Evolutionary conservation across 2,113 vertebrate genomes (phyloP).

Genomic region (Pachyramphus minor): DNA sequence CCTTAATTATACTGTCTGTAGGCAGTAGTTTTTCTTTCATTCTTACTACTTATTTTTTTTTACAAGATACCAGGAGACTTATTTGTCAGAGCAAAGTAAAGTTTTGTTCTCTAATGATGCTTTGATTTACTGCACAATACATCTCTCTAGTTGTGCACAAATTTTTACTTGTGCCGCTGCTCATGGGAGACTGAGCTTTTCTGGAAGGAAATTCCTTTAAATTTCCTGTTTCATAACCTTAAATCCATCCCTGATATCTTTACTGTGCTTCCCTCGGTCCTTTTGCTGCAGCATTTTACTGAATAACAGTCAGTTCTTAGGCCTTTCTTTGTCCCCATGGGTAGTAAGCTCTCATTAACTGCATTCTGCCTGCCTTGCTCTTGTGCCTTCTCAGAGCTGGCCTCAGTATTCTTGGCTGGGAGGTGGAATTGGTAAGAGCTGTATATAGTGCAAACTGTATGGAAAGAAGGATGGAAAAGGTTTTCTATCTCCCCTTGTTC

Average conservation of each 20-base stretch:
- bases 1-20: not conserved
- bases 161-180: not conserved
- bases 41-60: not conserved
- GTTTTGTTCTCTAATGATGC: not conserved
- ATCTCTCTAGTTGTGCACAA: not conserved
- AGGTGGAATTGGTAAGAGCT: not conserved
- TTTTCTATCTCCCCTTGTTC: not conserved
- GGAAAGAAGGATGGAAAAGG: not conserved
- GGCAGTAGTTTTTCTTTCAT: not conserved
- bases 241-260: not conserved
- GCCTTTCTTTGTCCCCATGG: not conserved
- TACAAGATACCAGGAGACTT: not conserved
- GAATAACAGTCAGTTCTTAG: not conserved
- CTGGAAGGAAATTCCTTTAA: not conserved
- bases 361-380: not conserved
- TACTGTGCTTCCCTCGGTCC: not conserved
- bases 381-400: not conserved
- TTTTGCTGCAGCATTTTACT: not conserved
- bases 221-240: not conserved
- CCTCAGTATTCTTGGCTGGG: not conserved
- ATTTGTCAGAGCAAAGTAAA: not conserved
- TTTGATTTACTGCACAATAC: not conserved
- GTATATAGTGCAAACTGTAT: not conserved
- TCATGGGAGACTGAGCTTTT: not conserved
- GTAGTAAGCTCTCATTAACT: rapidly evolving